Evolutionary conservation across 2,113 vertebrate species (phyloP).

Genomic region (Probosciger aterrimus): DNA sequence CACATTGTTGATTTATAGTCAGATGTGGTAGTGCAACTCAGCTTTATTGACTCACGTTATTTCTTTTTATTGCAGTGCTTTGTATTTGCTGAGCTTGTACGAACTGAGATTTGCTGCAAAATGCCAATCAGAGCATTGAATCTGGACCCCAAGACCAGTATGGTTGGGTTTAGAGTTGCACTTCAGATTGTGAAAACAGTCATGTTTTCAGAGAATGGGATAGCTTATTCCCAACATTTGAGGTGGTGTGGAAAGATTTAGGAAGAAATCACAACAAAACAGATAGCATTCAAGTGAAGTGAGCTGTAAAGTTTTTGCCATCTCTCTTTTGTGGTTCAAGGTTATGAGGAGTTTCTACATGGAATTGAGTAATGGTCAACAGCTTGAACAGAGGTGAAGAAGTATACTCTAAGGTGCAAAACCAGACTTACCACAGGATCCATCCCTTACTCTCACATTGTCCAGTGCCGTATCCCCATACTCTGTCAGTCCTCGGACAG

Average conservation of each 20-base stretch:
- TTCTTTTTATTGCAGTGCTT: neutral
- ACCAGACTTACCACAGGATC: constrained; percentile 69
- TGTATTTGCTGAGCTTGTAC: neutral
- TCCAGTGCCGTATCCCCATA: constrained; percentile 66
- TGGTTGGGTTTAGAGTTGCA: neutral
- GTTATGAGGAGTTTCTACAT: neutral
- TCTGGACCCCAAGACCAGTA: neutral
- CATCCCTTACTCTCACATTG: constrained; percentile 69
- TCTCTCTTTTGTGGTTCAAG: neutral
- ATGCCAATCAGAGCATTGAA: neutral
- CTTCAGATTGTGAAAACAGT: neutral
- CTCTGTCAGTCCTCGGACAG: constrained; percentile 54
- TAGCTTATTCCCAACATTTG: neutral
- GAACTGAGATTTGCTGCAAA: neutral
- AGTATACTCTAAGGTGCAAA: neutral
- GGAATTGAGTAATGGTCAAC: neutral
- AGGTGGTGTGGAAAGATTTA: neutral
- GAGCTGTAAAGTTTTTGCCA: neutral
- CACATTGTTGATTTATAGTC: neutral
- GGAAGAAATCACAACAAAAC: neutral
- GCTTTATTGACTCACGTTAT: neutral
- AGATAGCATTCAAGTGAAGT: neutral
- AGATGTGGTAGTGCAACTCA: neutral
- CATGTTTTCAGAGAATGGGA: neutral
- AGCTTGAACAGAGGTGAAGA: neutral